Percentiles rank a stretch among this genome's conserved stretches.
Evolutionary conservation across 2,797 vertebrate species (phyloP).

Genomic region (Astyanax mexicanus): DNA sequence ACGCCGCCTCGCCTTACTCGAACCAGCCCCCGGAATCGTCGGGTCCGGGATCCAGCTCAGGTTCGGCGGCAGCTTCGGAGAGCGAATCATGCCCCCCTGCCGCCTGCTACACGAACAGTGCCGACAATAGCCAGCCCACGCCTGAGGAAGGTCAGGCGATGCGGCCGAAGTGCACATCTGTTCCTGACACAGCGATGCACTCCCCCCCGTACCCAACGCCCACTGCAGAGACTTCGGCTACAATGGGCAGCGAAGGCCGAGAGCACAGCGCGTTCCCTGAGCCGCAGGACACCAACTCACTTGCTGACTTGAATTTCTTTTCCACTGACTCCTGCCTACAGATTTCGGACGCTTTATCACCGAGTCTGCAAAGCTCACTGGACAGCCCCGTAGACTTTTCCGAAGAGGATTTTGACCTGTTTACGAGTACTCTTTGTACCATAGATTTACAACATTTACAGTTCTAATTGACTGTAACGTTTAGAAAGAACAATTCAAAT

Average conservation of each 20-base stretch:
- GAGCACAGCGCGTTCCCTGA: constrained; percentile 73
- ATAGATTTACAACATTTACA: constrained; percentile 90
- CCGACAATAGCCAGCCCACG: constrained; percentile 79
- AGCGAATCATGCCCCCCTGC: constrained; percentile 73
- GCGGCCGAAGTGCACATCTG: constrained; percentile 63
- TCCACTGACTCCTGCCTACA: constrained; percentile 84
- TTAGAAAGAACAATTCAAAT: constrained; percentile 52
- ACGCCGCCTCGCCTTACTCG: constrained; percentile 76
- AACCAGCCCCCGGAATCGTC: constrained; percentile 78
- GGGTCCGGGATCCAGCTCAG: constrained; percentile 64
- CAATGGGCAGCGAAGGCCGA: constrained; percentile 59
- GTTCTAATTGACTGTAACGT: constrained; percentile 66
- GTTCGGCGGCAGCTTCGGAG: constrained; percentile 67
- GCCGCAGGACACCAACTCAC: constrained; percentile 73
- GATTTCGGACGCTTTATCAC: constrained; percentile 80
- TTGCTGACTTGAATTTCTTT: constrained; percentile 86
- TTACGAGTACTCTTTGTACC: constrained; percentile 91
- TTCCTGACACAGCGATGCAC: constrained; percentile 63
- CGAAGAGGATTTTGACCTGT: constrained; percentile 93
- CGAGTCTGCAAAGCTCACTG: constrained; percentile 81
- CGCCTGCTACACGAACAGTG: constrained; percentile 73
- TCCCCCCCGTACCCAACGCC: constrained; percentile 69
- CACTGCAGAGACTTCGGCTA: constrained; percentile 65
- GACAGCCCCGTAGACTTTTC: constrained; percentile 90
- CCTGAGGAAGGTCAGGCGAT: constrained; percentile 69